Conservation (phyloP, 30 jellyfish, hydroid and myxozoan genomes). For the Pseudorhiza aurosa region DNA sequence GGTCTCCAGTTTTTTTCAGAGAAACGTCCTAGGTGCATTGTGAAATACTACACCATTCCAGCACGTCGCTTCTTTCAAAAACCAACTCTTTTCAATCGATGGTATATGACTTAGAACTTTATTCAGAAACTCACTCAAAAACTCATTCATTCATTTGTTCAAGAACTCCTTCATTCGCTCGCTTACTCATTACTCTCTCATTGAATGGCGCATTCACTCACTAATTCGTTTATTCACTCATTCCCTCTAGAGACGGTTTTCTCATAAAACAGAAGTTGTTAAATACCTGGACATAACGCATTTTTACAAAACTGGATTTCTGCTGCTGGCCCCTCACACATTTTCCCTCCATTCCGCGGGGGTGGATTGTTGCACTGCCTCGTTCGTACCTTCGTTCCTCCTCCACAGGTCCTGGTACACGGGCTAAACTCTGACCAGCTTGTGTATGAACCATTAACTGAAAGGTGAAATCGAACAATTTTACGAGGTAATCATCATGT, state of each 20-base stretch:
- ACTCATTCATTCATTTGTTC: not conserved
- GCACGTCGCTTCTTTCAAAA: too few relatives aligned
- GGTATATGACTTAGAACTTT: too few relatives aligned
- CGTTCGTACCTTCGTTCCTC: slow-evolving; percentile 5
- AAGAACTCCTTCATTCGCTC: not conserved
- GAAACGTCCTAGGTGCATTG: too few relatives aligned
- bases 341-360: not conserved
- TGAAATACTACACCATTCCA: too few relatives aligned
- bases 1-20: too few relatives aligned
- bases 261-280: too few relatives aligned
- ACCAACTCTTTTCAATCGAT: too few relatives aligned
- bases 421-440: slow-evolving; percentile 18
- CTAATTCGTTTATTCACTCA: not conserved
- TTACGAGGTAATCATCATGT: not conserved
- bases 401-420: slow-evolving; percentile 17
- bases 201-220: not conserved
- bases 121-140: not conserved
- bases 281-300: slow-evolving; percentile 1
- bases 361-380: slow-evolving; percentile 20
- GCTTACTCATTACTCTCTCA: not conserved
- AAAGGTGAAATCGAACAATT: not conserved
- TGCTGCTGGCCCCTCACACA: slow-evolving; percentile 2
- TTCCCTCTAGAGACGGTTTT: too few relatives aligned
- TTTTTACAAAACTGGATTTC: slow-evolving; percentile 3
- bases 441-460: slow-evolving; percentile 9